These are phyloP conservation scores for Tetrao urogallus DNA, from an alignment of 2,113 vertebrate species.

Conservation along the genomic window DNA sequence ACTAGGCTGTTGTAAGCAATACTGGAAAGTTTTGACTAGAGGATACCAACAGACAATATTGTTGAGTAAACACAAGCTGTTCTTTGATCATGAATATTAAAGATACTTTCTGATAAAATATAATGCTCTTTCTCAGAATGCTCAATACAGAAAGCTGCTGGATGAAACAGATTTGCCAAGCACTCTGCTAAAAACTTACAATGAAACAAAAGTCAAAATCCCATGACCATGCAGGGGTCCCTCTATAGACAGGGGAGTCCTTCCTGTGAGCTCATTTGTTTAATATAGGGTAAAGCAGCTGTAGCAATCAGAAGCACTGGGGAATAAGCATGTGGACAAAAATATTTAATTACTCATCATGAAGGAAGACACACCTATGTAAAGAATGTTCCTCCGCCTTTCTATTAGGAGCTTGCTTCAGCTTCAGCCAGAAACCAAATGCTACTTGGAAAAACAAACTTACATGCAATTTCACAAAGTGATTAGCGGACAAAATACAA, in stretches of 20 bases:
- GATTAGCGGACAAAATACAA: neutral
- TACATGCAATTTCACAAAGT: neutral
- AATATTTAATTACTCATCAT: neutral
- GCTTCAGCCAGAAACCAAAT: neutral
- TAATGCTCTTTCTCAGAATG: neutral
- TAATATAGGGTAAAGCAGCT: neutral
- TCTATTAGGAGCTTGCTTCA: neutral
- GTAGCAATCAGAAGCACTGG: neutral
- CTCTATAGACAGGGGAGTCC: neutral
- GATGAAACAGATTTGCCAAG: neutral
- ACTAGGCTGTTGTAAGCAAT: fast-evolving
- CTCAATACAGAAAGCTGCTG: fast-evolving
- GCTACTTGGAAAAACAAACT: neutral
- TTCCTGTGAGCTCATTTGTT: neutral
- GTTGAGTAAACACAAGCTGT: neutral
- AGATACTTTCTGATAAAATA: neutral
- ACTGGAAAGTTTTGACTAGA: fast-evolving
- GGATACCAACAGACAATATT: neutral
- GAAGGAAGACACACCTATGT: conserved; percentile 37
- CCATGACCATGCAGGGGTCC: neutral
- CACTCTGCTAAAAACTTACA: neutral
- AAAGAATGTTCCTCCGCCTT: conserved; percentile 30
- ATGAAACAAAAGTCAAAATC: neutral
- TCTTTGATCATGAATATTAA: neutral
- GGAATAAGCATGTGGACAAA: neutral